phyloP scores from a whole-genome alignment of 2,797 vertebrate species.

The Clarias fuscus region DNA sequence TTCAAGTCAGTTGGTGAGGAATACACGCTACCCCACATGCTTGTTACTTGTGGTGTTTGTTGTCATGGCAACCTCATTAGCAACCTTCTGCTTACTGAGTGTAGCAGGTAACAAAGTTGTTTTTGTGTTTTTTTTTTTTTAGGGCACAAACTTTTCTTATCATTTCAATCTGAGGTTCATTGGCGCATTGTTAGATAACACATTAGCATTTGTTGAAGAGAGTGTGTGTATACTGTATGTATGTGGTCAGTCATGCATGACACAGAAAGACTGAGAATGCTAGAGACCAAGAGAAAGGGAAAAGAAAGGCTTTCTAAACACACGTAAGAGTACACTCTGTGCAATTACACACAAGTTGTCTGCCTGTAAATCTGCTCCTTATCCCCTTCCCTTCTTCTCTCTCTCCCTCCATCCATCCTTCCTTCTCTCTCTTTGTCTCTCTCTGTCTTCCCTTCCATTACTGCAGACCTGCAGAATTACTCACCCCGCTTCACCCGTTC shows the following conservation, averaged over 20 bases:
- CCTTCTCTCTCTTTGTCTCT: not conserved
- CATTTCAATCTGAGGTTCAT: conserved; percentile 11
- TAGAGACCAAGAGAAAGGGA: conserved; percentile 11
- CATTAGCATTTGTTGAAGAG: not conserved
- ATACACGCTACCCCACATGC: not conserved
- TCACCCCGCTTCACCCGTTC: not conserved
- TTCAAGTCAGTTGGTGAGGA: not conserved
- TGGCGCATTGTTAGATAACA: not conserved
- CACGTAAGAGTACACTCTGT: not conserved
- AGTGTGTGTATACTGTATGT: conserved; percentile 26
- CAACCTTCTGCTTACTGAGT: conserved; percentile 8
- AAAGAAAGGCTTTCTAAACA: not conserved
- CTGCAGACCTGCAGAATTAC: not conserved
- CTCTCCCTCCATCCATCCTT: not conserved
- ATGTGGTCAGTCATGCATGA: conserved; percentile 66
- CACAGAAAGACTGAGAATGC: conserved; percentile 40
- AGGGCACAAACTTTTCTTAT: conserved; percentile 19
- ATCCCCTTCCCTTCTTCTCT: not conserved
- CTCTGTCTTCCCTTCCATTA: not conserved
- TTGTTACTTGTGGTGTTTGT: not conserved
- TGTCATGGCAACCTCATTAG: conserved; percentile 42
- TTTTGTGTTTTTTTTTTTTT: conserved; percentile 19
- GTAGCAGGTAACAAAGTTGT: conserved; percentile 18
- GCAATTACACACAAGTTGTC: conserved; percentile 27
- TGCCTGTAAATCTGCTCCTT: conserved; percentile 10